Conservation (phyloP, 2,113 vertebrate species). For the Leptodactylus fuscus region DNA sequence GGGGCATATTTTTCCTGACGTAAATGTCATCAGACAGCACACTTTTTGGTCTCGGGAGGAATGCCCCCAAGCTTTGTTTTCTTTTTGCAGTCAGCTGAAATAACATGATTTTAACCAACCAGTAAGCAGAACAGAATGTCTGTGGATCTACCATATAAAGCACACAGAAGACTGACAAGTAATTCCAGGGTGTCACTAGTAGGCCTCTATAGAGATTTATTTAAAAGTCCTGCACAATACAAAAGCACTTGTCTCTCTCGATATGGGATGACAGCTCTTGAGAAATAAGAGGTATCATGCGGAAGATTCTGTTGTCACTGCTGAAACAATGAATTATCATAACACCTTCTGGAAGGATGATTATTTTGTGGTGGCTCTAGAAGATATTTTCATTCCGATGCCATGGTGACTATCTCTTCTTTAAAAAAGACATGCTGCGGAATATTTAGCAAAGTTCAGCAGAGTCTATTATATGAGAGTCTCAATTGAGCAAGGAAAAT, state of each 20-base stretch:
- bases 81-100: conserved; percentile 45
- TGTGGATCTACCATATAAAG: conserved; percentile 26
- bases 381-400: conserved; percentile 1
- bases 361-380: not conserved
- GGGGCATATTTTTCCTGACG: conserved; percentile 28
- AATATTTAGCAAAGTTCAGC: not conserved
- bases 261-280: conserved; percentile 34
- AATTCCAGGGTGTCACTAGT: conserved; percentile 46
- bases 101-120: conserved; percentile 38
- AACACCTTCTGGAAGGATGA: conserved; percentile 19
- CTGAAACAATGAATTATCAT: conserved; percentile 49
- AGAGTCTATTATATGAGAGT: not conserved
- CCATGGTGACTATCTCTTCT: conserved; percentile 34
- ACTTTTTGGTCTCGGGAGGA: conserved; percentile 32
- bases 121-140: conserved; percentile 28
- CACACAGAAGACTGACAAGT: conserved; percentile 37
- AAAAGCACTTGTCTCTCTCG: conserved; percentile 31
- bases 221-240: conserved; percentile 45
- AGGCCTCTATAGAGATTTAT: conserved; percentile 39
- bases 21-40: conserved; percentile 46
- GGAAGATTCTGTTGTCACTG: conserved; percentile 13
- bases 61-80: conserved; percentile 38
- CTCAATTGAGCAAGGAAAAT: not conserved
- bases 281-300: conserved; percentile 36
- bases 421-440: not conserved